Evolutionary conservation across 1,140 invertebrate genomes (phyloP), one percentile per base, ranked within the genome.

Genomic region (Mylabris phalerata): DNA sequence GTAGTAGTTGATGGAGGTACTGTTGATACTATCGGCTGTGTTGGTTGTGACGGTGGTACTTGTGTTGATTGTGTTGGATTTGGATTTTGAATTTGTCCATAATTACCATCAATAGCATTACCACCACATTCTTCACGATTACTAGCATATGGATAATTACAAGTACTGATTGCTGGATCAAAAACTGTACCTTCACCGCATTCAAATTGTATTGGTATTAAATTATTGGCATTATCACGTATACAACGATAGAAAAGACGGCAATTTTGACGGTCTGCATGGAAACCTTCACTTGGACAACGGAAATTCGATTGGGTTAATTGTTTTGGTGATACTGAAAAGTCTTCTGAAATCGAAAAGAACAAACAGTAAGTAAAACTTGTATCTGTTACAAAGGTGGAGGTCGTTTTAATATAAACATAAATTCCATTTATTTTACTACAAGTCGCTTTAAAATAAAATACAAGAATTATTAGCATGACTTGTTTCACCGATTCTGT

Each of bases 101-200:
- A 59, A 25, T 47, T 52, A n/a, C 59, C 59, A 48, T 64, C 62
- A 9, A 63, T 52, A 4, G 46, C 49, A 57, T 66, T 52, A 75
- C 81, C 59, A 81, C 65, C 66, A 57, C 72, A 74, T 64, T 73
- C 71, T 48, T 38, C 46, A 47, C 72, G 64, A 27, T 57, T 67
- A 47, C 64, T 84, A n/a, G 78, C 81, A 54, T 77, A 75, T 4
- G 85, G 81, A 73, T 85, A 80, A 59, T 85, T 87, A 67, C 86
- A 90, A 52, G 81, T 75, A 60, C 80, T 78, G n/a, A 75, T 79
- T 1, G 78, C 74, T 10, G 81, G 78, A 65, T 89, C 87, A 58
- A 83, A 90, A 6, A 89, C 83, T 2, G 86, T 88, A 27, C 84
- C 86, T 44, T 78, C 76, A 1, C 80, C 83, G 68, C 87, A 89